Conservation (phyloP, 2,797 vertebrate genomes). For the Epinephelus awoara region DNA sequence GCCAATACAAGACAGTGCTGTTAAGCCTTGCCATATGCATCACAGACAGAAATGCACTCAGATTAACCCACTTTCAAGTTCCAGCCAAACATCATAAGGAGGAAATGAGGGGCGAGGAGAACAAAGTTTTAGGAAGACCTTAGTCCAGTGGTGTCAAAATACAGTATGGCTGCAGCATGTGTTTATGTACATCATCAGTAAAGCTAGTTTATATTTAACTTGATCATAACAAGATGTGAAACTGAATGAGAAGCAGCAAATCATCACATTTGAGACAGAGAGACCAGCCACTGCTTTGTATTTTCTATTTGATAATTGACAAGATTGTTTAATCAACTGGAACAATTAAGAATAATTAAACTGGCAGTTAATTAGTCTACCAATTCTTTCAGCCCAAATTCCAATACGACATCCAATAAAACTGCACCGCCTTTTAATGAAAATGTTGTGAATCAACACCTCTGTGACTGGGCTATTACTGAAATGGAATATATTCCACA, state of each 20-base stretch:
- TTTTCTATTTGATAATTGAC: neutral
- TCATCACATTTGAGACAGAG: neutral
- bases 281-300: neutral
- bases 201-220: neutral
- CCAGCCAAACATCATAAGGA: neutral
- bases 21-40: neutral
- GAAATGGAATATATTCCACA: neutral
- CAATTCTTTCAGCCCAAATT: neutral
- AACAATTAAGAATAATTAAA: neutral
- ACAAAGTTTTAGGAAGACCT: neutral
- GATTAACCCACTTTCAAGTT: neutral
- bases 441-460: neutral
- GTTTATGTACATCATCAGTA: neutral
- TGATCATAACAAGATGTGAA: neutral
- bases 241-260: neutral
- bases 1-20: slow-evolving; percentile 14
- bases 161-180: neutral
- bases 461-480: neutral
- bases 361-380: neutral
- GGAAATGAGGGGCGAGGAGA: neutral
- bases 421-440: too few relatives aligned
- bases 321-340: neutral
- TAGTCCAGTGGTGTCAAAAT: neutral
- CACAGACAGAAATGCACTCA: neutral
- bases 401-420: neutral